phyloP scores from a whole-genome alignment of 2,113 vertebrate genomes.

The Heterocephalus glaber region DNA sequence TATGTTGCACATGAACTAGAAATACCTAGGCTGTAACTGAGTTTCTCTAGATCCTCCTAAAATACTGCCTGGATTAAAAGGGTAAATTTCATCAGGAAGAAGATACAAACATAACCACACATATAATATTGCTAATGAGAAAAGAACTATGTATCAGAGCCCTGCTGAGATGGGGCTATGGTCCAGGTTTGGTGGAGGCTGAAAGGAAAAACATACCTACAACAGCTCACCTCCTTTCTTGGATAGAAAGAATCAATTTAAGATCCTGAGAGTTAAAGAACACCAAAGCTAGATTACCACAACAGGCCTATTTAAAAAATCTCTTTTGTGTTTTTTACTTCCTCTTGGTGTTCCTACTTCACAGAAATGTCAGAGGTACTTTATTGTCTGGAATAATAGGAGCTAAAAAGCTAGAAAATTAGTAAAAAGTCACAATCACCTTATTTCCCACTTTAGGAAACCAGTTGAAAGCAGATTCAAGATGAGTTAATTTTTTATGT shows the following conservation, averaged over 20 bases:
- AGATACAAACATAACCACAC: background rate
- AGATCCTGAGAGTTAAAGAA: background rate
- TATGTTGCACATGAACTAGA: background rate
- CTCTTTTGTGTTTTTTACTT: background rate
- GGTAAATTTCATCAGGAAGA: background rate
- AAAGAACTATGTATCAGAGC: background rate
- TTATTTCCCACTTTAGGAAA: background rate
- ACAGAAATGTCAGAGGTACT: background rate
- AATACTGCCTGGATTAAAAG: background rate
- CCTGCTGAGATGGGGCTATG: background rate
- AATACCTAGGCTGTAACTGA: background rate
- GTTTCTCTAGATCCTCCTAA: background rate
- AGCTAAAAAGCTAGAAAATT: background rate
- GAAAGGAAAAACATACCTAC: fast-evolving
- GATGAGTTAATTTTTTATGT: background rate
- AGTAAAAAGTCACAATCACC: background rate
- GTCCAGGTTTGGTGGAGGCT: fast-evolving
- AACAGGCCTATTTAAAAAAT: background rate
- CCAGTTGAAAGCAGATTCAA: background rate
- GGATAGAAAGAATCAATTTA: background rate
- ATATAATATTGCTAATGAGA: background rate
- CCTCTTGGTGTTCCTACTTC: background rate
- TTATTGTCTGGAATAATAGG: background rate
- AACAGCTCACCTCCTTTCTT: background rate
- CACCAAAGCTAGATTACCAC: background rate